Percentiles rank a stretch among this genome's conserved stretches.
phyloP scores from a whole-genome alignment of 2,888 invertebrate genomes.

The Cephus runcator region DNA sequence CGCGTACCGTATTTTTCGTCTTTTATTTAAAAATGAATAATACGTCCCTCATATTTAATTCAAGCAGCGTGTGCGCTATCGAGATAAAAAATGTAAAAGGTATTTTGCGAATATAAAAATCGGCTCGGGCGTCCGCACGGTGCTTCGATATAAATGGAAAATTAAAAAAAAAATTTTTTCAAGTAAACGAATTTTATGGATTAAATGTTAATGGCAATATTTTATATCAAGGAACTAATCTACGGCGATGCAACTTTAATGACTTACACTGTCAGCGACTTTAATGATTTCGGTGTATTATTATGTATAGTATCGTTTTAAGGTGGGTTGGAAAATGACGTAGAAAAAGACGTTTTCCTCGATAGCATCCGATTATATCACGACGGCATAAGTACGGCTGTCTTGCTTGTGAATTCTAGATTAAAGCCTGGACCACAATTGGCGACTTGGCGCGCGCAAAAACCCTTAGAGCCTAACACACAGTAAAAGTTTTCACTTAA shows the following conservation, averaged over 20 bases:
- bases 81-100: background rate
- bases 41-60: background rate
- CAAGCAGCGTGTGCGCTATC: background rate
- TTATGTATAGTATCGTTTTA: background rate
- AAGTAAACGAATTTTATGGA: background rate
- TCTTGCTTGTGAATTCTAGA: conserved; percentile 24
- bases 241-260: background rate
- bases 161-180: background rate
- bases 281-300: background rate
- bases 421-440: conserved; percentile 57
- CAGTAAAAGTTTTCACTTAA: background rate
- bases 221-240: background rate
- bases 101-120: background rate
- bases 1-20: background rate
- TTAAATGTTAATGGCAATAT: background rate
- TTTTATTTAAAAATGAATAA: background rate
- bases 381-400: background rate
- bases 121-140: background rate
- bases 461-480: background rate
- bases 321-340: background rate
- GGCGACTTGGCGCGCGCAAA: conserved; percentile 38
- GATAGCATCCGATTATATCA: background rate
- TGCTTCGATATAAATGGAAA: background rate
- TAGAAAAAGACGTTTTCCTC: background rate
- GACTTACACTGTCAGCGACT: background rate